Conservation (phyloP, 1,140 invertebrate species). For the Subanguina moxae region DNA sequence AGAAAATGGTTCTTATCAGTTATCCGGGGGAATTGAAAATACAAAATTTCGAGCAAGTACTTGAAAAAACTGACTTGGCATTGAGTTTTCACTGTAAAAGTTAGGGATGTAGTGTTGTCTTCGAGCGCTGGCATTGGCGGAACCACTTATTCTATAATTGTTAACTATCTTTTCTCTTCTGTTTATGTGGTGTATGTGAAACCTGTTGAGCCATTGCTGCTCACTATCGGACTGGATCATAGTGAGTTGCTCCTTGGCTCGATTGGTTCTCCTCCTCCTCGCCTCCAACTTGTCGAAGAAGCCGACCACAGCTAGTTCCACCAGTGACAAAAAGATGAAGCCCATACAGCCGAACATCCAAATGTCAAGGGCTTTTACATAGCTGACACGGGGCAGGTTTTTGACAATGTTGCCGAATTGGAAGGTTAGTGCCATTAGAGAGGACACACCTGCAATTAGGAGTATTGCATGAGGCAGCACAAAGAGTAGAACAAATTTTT, state of each 20-base stretch:
- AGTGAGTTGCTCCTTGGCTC: constrained; percentile 46
- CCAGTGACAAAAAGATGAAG: constrained; percentile 56
- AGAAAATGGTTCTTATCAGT: too few species aligned
- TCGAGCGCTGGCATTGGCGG: neutral
- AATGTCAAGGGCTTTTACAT: constrained; percentile 56
- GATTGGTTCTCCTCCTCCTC: constrained; percentile 38
- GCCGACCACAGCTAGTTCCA: constrained; percentile 57
- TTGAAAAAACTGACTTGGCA: neutral
- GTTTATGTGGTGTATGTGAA: too few species aligned
- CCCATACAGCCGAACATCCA: constrained; percentile 59
- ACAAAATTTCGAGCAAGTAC: neutral
- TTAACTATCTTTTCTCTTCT: too few species aligned
- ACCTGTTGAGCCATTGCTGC: constrained; percentile 40
- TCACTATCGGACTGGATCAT: constrained; percentile 48
- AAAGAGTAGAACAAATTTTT: too few species aligned
- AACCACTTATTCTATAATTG: constrained; percentile 1
- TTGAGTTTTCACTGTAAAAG: neutral
- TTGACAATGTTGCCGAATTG: constrained; percentile 58
- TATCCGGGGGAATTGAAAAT: too few species aligned
- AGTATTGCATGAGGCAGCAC: constrained; percentile 11
- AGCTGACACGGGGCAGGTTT: constrained; percentile 54
- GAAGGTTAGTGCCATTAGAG: constrained; percentile 48
- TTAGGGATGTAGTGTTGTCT: neutral
- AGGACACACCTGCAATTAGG: constrained; percentile 4
- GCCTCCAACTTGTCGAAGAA: constrained; percentile 57